Evolutionary conservation across 2,888 invertebrate genomes (phyloP).

Genomic region (Gerosis bhagava): DNA sequence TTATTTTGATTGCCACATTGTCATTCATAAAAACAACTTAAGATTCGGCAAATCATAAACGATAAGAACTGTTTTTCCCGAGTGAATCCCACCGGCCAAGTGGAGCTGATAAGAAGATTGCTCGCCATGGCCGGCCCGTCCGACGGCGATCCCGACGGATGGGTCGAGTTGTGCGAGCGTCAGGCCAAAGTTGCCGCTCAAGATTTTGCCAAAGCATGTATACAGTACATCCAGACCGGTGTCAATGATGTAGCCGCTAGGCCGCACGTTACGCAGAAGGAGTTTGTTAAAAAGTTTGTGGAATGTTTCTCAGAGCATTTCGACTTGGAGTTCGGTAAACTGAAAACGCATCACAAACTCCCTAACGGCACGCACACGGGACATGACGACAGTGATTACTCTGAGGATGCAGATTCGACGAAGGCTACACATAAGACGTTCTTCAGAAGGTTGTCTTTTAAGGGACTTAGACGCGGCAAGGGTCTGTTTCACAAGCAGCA

Average conservation of each 20-base stretch:
- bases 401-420: constrained; percentile 91
- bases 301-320: constrained; percentile 94
- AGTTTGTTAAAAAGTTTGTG: constrained; percentile 91
- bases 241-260: constrained; percentile 84
- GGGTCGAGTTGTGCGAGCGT: constrained; percentile 94
- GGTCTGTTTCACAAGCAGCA: constrained; percentile 95
- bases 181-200: constrained; percentile 93
- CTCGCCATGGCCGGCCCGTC: constrained; percentile 81
- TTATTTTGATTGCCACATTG: constrained; percentile 70
- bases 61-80: constrained; percentile 44
- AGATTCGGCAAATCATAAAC: constrained; percentile 34
- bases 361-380: constrained; percentile 74
- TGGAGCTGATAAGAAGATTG: constrained; percentile 77
- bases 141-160: constrained; percentile 85
- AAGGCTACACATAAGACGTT: constrained; percentile 92
- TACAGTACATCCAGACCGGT: constrained; percentile 88
- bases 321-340: constrained; percentile 87
- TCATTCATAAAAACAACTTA: constrained; percentile 43
- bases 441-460: constrained; percentile 93
- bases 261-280: constrained; percentile 87
- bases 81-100: constrained; percentile 58
- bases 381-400: constrained; percentile 85
- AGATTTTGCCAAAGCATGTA: constrained; percentile 94
- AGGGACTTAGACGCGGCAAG: constrained; percentile 90
- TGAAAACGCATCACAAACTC: constrained; percentile 69